Evolutionary conservation across 2,797 vertebrate genomes (phyloP).

Genomic region (Sebastes steindachneri): DNA sequence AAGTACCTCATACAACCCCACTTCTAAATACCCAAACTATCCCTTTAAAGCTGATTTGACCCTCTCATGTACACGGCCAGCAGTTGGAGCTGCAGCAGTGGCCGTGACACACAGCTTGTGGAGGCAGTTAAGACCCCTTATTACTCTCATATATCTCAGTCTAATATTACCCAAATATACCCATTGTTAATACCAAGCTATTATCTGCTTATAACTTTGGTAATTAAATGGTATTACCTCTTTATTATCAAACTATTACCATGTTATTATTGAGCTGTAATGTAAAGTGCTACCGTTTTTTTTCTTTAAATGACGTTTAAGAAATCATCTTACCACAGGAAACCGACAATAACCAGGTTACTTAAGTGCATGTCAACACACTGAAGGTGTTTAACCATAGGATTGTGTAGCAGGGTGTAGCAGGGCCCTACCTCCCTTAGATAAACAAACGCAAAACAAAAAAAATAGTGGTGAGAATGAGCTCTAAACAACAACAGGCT

Average conservation of each 20-base stretch:
- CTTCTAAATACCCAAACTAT: no score
- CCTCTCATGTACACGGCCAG: no score
- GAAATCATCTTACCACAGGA: neutral
- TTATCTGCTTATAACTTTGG: no score
- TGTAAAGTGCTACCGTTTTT: neutral
- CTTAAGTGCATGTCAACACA: neutral
- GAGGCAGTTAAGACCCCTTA: no score
- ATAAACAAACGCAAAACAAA: constrained; percentile 25
- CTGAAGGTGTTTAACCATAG: neutral
- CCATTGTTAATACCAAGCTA: no score
- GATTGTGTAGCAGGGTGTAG: neutral
- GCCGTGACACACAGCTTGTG: no score
- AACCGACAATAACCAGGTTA: neutral
- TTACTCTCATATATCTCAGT: no score
- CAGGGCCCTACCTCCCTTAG: neutral
- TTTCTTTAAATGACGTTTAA: neutral
- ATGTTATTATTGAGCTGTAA: neutral
- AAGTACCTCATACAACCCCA: no score
- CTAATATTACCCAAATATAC: no score
- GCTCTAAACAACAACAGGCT: constrained; percentile 18
- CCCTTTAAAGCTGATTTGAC: no score
- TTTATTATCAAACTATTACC: neutral
- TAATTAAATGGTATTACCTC: neutral
- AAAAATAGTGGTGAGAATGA: neutral
- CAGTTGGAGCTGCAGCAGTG: no score